Base-by-base conservation (phyloP, 2,888 invertebrate genomes). In the Meghimatium bilineatum region DNA sequence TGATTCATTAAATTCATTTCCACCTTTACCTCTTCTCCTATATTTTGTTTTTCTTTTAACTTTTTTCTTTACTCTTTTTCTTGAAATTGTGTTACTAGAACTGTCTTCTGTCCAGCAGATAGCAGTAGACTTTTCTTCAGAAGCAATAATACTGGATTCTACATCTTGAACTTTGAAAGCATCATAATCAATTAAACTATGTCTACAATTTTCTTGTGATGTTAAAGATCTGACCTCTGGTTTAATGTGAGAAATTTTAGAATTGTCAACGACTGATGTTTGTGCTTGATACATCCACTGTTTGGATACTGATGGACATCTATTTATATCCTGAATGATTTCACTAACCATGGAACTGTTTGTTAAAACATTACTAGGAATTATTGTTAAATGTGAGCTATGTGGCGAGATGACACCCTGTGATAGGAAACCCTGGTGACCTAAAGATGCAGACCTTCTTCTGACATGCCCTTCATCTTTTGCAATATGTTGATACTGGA, bases 21-120 rank as follows among this genome's bases (percentile, higher is more conserved):
- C 29, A 8, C 36, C 32, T 67, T 77, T 82, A 20, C 49, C 52
- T 32, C 38, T 80, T 29, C 44, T n/a, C 32, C 76, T 82, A 60
- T 60, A 29, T 34, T 36, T 77, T 29, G 60, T 38, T 77, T 77
- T 76, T 23, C 56, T 77, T 12, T 80, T 72, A 29, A 32, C 74
- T 52, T n/a, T 49, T 66, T 38, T 76, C 52, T 38, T 69, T 29
- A 3, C 23, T n/a, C 77, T 82, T n/a, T 77, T 75, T 60, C 38
- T n/a, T 34, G 36, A 0, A n/a, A 71, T 23, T 49, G 66, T 12
- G 14, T 32, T 75, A 34, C 23, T 32, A 3, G 82, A 66, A 52
- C 20, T 44, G 17, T 76, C 82, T 56, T 82, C 82, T 29, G 77
- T 77, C 77, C 77, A 77, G 56, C 82, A 82, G 67, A 69, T 36